phyloP scores from a whole-genome alignment of 2,797 vertebrate genomes.

The Amblyraja radiata region DNA sequence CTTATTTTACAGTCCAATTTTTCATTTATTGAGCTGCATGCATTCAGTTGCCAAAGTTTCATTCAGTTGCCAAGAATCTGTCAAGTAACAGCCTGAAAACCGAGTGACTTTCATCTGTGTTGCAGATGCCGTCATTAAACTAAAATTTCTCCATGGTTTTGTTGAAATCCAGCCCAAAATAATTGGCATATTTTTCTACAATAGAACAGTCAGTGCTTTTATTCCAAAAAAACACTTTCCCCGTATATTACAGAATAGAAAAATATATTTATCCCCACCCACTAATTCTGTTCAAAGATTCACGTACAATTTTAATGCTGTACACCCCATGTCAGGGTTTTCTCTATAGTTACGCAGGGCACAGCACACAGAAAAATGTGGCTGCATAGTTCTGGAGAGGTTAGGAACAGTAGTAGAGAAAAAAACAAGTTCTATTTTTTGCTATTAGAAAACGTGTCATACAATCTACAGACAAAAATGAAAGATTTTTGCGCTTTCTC shows the following conservation, averaged over 20 bases:
- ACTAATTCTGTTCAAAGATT: background rate
- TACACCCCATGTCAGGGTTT: background rate
- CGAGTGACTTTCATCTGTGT: conserved; percentile 28
- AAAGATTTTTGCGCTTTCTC: background rate
- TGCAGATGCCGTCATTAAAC: conserved; percentile 29
- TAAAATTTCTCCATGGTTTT: conserved; percentile 20
- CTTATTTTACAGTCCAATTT: conserved; percentile 2
- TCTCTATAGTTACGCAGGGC: background rate
- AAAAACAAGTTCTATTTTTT: background rate
- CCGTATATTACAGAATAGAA: too few species aligned
- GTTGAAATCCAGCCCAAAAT: conserved; percentile 19
- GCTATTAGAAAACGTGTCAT: too few species aligned
- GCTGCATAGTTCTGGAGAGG: too few species aligned
- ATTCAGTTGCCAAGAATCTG: conserved; percentile 17
- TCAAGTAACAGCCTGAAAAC: conserved; percentile 27
- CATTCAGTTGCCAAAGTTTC: conserved; percentile 23
- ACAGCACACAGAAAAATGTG: background rate
- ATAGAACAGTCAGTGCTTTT: background rate
- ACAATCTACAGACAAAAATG: background rate
- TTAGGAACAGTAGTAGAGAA: conserved; percentile 6
- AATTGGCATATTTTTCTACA: background rate
- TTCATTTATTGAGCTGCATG: conserved; percentile 22
- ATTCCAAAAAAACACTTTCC: background rate
- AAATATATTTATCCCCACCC: background rate
- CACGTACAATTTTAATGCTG: background rate